Conservation (phyloP, 2,113 vertebrate species). For the Xiphophorus hellerii region DNA sequence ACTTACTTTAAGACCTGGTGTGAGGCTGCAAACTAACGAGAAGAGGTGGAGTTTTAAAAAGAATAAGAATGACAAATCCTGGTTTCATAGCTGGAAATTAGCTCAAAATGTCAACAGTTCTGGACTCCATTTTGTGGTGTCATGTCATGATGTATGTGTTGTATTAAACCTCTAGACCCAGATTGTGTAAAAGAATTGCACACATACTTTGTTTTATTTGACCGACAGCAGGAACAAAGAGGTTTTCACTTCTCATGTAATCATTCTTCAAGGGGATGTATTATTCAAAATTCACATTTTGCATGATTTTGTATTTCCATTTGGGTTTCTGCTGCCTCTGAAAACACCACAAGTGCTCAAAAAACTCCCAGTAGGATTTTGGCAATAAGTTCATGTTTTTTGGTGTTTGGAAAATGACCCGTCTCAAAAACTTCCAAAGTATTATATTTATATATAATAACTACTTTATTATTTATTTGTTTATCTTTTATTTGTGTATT, state of each 20-base stretch:
- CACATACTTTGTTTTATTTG: background rate
- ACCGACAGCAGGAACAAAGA: background rate
- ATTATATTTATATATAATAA: too few species aligned
- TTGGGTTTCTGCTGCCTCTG: too few species aligned
- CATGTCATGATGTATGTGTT: background rate
- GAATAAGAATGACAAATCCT: background rate
- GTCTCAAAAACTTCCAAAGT: too few species aligned
- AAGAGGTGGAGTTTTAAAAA: background rate
- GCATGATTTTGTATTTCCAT: too few species aligned
- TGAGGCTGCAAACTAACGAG: background rate
- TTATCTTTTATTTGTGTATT: too few species aligned
- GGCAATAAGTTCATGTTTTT: too few species aligned
- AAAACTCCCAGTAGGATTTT: too few species aligned
- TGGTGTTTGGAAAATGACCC: too few species aligned
- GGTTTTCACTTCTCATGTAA: background rate
- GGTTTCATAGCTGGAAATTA: background rate
- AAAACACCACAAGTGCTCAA: too few species aligned
- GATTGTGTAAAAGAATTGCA: too few species aligned
- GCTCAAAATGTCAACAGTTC: background rate
- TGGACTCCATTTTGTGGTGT: conserved; percentile 3
- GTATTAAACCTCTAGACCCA: background rate
- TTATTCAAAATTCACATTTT: too few species aligned
- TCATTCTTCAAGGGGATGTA: background rate
- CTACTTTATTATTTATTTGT: too few species aligned
- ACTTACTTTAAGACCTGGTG: background rate